Evolutionary conservation across 2,888 invertebrate genomes (phyloP).

Genomic region (Melanargia galathea): DNA sequence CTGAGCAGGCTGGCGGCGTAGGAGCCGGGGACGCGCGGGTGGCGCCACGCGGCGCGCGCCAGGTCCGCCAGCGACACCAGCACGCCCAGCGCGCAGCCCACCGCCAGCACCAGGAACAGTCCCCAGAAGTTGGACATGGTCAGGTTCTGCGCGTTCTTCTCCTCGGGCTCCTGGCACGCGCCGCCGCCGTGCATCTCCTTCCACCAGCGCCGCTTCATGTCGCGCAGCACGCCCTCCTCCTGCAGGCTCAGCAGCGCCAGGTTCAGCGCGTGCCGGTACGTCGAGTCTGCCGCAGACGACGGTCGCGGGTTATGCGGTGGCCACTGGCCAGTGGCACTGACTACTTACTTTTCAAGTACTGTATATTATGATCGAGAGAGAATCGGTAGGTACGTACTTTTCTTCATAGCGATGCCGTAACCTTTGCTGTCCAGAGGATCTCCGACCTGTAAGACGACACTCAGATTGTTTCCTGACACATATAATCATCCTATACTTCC

Average conservation of each 20-base stretch:
- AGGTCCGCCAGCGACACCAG: conserved; percentile 86
- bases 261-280: conserved; percentile 88
- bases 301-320: not conserved
- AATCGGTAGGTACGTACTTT: conserved; percentile 77
- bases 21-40: conserved; percentile 50
- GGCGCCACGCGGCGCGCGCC: conserved; percentile 56
- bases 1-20: conserved; percentile 50
- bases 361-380: no score
- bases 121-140: conserved; percentile 90
- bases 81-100: conserved; percentile 85
- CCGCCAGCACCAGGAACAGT: conserved; percentile 88
- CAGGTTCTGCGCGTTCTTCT: conserved; percentile 61
- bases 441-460: conserved; percentile 78
- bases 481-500: no score
- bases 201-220: conserved; percentile 95
- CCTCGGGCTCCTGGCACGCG: conserved; percentile 80
- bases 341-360: not conserved
- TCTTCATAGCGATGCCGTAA: conserved; percentile 92
- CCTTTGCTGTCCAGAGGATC: conserved; percentile 91
- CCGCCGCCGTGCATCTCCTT: conserved; percentile 90
- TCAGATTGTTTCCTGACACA: no score
- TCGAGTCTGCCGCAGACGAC: conserved; percentile 11
- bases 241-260: conserved; percentile 92
- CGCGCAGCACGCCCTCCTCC: conserved; percentile 89
- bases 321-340: not conserved